Evolutionary conservation across 92 coral and sea anemone genomes (phyloP).

Genomic region (Epizoanthus stellaris): DNA sequence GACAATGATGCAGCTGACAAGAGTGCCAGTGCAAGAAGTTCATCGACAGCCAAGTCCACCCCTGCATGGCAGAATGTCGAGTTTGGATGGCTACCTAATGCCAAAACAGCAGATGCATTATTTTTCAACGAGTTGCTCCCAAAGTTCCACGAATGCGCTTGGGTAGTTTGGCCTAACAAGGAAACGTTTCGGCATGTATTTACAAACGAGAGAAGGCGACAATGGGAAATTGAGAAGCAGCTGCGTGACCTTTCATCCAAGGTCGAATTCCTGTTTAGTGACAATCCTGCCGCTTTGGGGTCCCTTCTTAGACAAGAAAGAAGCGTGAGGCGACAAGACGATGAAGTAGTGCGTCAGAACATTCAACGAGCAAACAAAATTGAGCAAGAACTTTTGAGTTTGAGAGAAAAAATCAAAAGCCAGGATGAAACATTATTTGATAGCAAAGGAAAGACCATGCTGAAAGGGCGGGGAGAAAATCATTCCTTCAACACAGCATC

Average conservation of each 20-base stretch:
- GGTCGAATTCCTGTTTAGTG: constrained; percentile 1
- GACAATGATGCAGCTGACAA: background rate
- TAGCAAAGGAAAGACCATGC: constrained; percentile 11
- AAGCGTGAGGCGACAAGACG: constrained; percentile 3
- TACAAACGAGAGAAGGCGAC: background rate
- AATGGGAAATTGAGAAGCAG: background rate
- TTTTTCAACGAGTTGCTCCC: background rate
- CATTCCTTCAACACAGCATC: constrained; percentile 5
- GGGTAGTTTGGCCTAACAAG: background rate
- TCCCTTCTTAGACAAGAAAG: constrained; percentile 12
- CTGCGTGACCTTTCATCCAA: background rate
- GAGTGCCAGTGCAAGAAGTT: background rate
- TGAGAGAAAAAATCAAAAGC: constrained; percentile 7
- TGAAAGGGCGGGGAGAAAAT: constrained; percentile 10
- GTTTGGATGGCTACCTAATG: background rate
- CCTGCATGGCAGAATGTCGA: background rate
- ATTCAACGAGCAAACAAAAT: constrained; percentile 8
- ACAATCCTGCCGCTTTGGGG: constrained; percentile 9
- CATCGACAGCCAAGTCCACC: background rate
- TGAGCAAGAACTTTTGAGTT: constrained; percentile 5
- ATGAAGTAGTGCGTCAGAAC: constrained; percentile 5
- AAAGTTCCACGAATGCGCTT: background rate
- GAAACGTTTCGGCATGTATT: background rate
- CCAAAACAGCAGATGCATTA: background rate
- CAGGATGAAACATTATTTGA: constrained; percentile 11